These are phyloP conservation scores for Montifringilla adamsi DNA, from an alignment of 2,113 vertebrate species.

Conservation along the genomic window DNA sequence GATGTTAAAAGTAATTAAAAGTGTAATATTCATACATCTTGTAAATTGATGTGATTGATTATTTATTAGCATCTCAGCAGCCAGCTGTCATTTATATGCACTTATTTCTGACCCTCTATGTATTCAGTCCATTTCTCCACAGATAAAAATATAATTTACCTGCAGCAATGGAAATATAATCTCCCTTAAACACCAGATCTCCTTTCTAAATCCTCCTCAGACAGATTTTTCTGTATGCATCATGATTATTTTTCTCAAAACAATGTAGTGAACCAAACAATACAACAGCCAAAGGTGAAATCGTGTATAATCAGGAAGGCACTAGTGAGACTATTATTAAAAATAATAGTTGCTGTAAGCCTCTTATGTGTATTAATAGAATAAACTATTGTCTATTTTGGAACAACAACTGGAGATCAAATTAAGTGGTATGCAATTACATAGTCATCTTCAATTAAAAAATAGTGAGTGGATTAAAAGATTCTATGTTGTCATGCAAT, in stretches of 20 bases:
- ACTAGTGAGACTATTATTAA: background rate
- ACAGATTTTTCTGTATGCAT: background rate
- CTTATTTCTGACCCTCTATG: background rate
- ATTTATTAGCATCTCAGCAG: background rate
- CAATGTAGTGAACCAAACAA: background rate
- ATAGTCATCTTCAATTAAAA: slow-evolving; percentile 18
- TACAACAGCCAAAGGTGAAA: background rate
- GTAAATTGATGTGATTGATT: background rate
- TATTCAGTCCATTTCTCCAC: background rate
- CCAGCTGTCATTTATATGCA: background rate
- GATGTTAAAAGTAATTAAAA: background rate
- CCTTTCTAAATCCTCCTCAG: background rate
- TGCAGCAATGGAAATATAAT: slow-evolving; percentile 1
- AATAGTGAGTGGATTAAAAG: background rate
- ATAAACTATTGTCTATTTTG: background rate
- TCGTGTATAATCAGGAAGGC: background rate
- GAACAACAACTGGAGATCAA: slow-evolving; percentile 18
- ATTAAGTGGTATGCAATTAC: background rate
- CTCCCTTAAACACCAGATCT: background rate
- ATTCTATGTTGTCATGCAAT: background rate
- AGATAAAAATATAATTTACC: background rate
- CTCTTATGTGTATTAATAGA: slow-evolving; percentile 7
- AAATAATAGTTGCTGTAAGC: slow-evolving; percentile 20
- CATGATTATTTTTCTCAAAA: slow-evolving; percentile 25
- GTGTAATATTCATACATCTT: background rate